Percentiles rank a stretch among this genome's conserved stretches.
Evolutionary conservation across 2,797 vertebrate species (phyloP).

Genomic region (Sebastes oblongus): DNA sequence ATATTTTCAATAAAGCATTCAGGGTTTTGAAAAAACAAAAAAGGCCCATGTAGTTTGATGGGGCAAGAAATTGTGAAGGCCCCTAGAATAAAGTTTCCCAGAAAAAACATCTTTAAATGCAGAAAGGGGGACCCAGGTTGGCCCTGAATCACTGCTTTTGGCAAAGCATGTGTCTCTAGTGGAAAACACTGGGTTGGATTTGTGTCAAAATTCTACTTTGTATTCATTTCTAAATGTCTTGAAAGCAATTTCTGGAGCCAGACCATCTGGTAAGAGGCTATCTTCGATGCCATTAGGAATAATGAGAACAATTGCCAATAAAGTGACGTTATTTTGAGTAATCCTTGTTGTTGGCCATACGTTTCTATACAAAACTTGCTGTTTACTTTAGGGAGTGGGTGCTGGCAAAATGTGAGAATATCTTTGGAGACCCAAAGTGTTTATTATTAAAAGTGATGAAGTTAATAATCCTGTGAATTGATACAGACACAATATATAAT

Average conservation of each 20-base stretch:
- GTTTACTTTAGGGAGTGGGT: background rate
- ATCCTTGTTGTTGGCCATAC: conserved; percentile 49
- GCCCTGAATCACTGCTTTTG: conserved; percentile 26
- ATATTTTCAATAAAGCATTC: conserved; percentile 91
- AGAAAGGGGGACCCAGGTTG: background rate
- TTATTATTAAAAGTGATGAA: background rate
- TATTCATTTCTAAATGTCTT: conserved; percentile 48
- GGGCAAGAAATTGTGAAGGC: conserved; percentile 36
- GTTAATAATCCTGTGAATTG: background rate
- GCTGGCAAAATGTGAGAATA: background rate
- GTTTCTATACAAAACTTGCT: conserved; percentile 16
- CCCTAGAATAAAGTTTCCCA: background rate
- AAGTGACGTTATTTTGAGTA: conserved; percentile 68
- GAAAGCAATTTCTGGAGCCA: conserved; percentile 42
- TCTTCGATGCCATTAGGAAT: conserved; percentile 47
- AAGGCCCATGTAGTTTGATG: conserved; percentile 58
- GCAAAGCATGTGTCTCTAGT: conserved; percentile 22
- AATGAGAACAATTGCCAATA: conserved; percentile 65
- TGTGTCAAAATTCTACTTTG: conserved; percentile 39
- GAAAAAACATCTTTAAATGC: conserved; percentile 10
- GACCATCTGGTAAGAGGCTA: conserved; percentile 18
- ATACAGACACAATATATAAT: background rate
- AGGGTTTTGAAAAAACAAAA: conserved; percentile 80
- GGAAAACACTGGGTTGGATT: conserved; percentile 26
- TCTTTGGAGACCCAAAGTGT: background rate